Conservation (phyloP, 2,113 vertebrate species). For the Phalacrocorax brasilianus region DNA sequence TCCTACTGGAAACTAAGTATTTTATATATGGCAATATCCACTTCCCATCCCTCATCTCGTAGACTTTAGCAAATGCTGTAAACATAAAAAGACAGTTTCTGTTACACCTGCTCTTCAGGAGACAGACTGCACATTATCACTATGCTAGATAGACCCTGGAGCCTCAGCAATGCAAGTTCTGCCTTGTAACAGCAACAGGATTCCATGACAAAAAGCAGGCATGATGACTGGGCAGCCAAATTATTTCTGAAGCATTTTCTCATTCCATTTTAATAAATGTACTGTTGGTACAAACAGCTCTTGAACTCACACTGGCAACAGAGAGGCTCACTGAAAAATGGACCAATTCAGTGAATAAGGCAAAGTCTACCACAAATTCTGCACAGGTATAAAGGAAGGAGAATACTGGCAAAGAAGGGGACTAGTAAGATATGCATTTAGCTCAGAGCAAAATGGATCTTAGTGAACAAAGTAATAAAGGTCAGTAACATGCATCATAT, state of each 20-base stretch:
- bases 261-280: not conserved
- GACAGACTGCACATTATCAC: not conserved
- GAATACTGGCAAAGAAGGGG: not conserved
- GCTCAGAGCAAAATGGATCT: not conserved
- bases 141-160: not conserved
- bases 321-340: not conserved
- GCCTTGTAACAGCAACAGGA: not conserved
- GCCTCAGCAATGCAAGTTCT: not conserved
- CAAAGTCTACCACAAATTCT: not conserved
- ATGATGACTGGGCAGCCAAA: not conserved
- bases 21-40: not conserved
- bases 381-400: not conserved
- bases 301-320: not conserved
- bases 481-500: not conserved
- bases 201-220: not conserved
- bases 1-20: not conserved
- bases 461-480: not conserved
- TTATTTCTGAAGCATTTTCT: conserved; percentile 22
- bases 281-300: not conserved
- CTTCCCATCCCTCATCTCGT: not conserved
- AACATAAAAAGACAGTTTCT: not conserved
- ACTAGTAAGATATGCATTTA: not conserved
- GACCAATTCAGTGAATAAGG: not conserved
- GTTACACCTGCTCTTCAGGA: conserved; percentile 7
- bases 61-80: not conserved